phyloP scores from a whole-genome alignment of 2,888 invertebrate genomes.

The Tipula confusa region DNA sequence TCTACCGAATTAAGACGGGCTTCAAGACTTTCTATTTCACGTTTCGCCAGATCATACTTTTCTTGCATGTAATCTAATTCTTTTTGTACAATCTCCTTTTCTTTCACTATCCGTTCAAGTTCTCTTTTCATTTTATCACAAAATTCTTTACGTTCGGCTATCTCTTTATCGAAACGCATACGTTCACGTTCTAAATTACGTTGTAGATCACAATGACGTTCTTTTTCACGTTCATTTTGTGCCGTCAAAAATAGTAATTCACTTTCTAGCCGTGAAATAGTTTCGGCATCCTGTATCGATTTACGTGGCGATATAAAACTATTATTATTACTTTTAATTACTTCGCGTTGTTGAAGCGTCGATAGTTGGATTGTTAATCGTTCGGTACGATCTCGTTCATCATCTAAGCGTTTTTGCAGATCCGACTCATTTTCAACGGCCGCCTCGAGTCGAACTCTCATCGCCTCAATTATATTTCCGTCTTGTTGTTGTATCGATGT shows the following conservation, averaged over 20 bases:
- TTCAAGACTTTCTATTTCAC: slow-evolving; percentile 53
- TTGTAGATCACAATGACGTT: slow-evolving; percentile 51
- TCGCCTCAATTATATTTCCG: slow-evolving; percentile 61
- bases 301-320: slow-evolving; percentile 48
- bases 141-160: slow-evolving; percentile 48
- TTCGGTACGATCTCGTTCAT: slow-evolving; percentile 53
- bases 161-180: slow-evolving; percentile 47
- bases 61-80: slow-evolving; percentile 47
- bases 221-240: slow-evolving; percentile 54
- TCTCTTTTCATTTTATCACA: slow-evolving; percentile 48
- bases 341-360: slow-evolving; percentile 45
- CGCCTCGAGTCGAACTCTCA: slow-evolving; percentile 60
- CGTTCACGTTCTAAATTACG: slow-evolving; percentile 50
- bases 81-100: slow-evolving; percentile 44
- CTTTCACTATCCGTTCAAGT: slow-evolving; percentile 47
- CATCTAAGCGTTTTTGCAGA: slow-evolving; percentile 57
- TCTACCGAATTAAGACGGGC: slow-evolving; percentile 44
- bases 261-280: slow-evolving; percentile 51
- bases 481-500: slow-evolving; percentile 59
- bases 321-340: slow-evolving; percentile 42
- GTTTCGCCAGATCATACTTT: slow-evolving; percentile 43
- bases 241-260: slow-evolving; percentile 53
- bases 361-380: slow-evolving; percentile 50
- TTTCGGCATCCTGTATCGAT: slow-evolving; percentile 46
- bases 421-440: slow-evolving; percentile 62